Evolutionary conservation across 2,113 vertebrate genomes (phyloP), one percentile per base, ranked within the genome.

Genomic region (Ammodytes dubius): DNA sequence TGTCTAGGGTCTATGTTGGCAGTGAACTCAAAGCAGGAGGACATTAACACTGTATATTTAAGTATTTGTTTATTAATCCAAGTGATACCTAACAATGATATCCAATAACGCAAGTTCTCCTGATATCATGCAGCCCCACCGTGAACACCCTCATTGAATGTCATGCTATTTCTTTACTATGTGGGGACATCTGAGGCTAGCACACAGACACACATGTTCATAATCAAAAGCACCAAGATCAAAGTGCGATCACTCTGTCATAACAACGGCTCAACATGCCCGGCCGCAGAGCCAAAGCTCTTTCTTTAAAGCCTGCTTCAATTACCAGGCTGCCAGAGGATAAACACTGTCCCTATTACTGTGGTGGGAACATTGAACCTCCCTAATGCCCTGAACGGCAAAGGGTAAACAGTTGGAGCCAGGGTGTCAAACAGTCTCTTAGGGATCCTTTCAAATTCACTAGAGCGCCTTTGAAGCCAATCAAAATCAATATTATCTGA

Each of bases 271-370:
- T 54, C 46, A 74, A 43, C 19, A 17, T 13, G 11, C 6, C 15
- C 9, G n/a, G 60, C 85, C 47, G 56, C 49, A 80, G 57, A 74
- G 49, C 27, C 40, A 52, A 69, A 68, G 68, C 5, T 0, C 27
- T 46, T 68, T 77, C 5, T 64, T 66, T 84, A 79, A 78, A 85
- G 87, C 60, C 82, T 79, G 71, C 74, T 87, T 80, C 77, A 87
- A 63, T 87, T 83, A 64, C 61, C 50, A 74, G 86, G 59, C 60
- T 70, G 75, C 70, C 59, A 61, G 83, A 69, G 77, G 53, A 77
- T 78, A 87, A 88, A 88, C 57, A 57, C 60, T 64, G 68, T 47
- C 56, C 37, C 64, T 73, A 71, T 82, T 85, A 77, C 61, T 53
- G 71, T 69, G 37, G 40, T 59, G 70, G 67, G 78, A 85, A 79